Percentiles rank a stretch among this genome's conserved stretches.
Evolutionary conservation across 2,797 vertebrate genomes (phyloP).

Genomic region (Nyctalus aviator): DNA sequence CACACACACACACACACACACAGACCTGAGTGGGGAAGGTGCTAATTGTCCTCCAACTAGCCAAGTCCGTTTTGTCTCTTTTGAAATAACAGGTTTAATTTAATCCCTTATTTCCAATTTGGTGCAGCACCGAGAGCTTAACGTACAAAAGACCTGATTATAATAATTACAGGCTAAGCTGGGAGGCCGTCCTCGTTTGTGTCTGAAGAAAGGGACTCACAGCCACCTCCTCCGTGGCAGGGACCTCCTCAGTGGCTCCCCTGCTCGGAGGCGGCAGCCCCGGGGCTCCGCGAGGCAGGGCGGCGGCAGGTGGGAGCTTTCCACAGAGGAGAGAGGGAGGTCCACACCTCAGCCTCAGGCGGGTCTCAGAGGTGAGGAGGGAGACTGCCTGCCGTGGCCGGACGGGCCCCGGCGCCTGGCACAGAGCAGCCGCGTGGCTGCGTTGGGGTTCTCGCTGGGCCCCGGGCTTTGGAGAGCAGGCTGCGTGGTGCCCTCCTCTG

Average conservation of each 20-base stretch:
- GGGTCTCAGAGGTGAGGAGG: too few species aligned
- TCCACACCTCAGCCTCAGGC: fast-evolving
- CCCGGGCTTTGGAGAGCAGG: background rate
- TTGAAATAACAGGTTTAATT: conserved; percentile 72
- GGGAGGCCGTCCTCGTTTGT: conserved; percentile 45
- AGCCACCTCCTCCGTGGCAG: conserved; percentile 47
- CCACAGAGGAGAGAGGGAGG: background rate
- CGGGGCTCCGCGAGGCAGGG: background rate
- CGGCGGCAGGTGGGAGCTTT: background rate
- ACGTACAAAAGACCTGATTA: conserved; percentile 77
- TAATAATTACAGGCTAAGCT: conserved; percentile 72
- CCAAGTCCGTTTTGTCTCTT: conserved; percentile 61
- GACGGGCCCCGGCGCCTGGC: background rate
- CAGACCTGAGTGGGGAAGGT: background rate
- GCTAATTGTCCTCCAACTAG: conserved; percentile 51
- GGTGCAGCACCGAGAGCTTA: conserved; percentile 48
- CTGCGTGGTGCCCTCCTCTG: background rate
- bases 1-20: too few species aligned
- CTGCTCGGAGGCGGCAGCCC: background rate
- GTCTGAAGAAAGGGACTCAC: conserved; percentile 64
- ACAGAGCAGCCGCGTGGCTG: fast-evolving
- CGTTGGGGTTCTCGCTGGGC: background rate
- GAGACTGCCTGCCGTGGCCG: fast-evolving
- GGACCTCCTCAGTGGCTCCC: conserved; percentile 55
- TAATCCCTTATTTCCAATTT: conserved; percentile 71